Percentiles rank a stretch among this genome's conserved stretches.
phyloP scores from a whole-genome alignment of 1,140 invertebrate species.

The Chelonus insularis region DNA sequence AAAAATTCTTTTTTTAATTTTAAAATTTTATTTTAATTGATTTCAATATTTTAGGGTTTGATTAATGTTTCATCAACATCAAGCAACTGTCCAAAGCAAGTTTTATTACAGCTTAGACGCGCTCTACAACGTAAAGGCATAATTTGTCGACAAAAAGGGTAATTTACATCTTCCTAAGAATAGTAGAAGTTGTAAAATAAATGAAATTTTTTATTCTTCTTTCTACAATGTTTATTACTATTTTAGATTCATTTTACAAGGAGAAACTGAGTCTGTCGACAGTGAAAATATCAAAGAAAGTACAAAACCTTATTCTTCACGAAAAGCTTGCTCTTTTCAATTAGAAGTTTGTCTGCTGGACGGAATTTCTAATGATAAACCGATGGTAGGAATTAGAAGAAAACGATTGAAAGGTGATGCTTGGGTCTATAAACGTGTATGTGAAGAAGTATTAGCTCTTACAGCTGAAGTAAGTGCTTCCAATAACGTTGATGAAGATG shows the following conservation, averaged over 20 bases:
- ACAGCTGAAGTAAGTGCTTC: slow-evolving; percentile 50
- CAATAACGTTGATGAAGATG: slow-evolving; percentile 29
- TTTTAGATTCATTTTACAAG: slow-evolving; percentile 68
- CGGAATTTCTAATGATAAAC: slow-evolving; percentile 44
- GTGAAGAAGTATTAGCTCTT: slow-evolving; percentile 76
- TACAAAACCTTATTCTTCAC: slow-evolving; percentile 40
- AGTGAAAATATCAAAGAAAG: slow-evolving; percentile 33
- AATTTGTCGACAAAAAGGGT: slow-evolving; percentile 73
- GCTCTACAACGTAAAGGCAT: slow-evolving; percentile 72
- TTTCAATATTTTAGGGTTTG: slow-evolving; percentile 61
- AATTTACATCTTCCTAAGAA: slow-evolving; percentile 41
- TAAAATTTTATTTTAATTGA: slow-evolving; percentile 5
- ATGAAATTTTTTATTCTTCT: not conserved
- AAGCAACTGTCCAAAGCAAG: slow-evolving; percentile 67
- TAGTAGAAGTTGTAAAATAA: not conserved
- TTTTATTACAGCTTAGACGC: slow-evolving; percentile 65
- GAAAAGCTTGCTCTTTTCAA: slow-evolving; percentile 72
- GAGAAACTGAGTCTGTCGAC: slow-evolving; percentile 59
- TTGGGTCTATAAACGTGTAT: slow-evolving; percentile 86
- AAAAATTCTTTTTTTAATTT: slow-evolving; percentile 24
- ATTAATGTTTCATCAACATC: slow-evolving; percentile 76
- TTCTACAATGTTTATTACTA: slow-evolving; percentile 24
- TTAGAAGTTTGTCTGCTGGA: slow-evolving; percentile 75
- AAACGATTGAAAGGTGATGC: slow-evolving; percentile 81
- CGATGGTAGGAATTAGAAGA: slow-evolving; percentile 71